Evolutionary conservation across 2,797 vertebrate species (phyloP), one percentile per base, ranked within the genome.

Genomic region (Poliocrania exsul): DNA sequence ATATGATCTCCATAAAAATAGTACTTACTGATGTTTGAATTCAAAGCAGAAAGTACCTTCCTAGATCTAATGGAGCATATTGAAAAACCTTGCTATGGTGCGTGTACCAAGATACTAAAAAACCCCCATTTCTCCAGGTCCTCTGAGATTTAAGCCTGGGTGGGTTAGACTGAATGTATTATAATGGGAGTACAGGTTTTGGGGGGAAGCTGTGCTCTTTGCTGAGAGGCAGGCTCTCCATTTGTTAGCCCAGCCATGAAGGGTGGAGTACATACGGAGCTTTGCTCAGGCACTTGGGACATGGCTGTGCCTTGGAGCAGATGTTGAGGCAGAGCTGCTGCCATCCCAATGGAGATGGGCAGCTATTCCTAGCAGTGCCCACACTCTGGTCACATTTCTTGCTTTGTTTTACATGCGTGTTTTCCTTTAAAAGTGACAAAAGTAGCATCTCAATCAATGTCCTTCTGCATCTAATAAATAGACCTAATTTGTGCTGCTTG

Each of bases 361-460:
- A 1, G 65, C 3, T 19, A 12, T 81, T 75, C 60, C 81, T 44
- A 56, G 44, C 8, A 5, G 19, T 54, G 56, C 33, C 67, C 35
- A 38, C 3, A 4, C 57, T 62, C 64, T 62, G 49, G 40, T 93
- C 50, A 10, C 5, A 3, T 75, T 64, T 92, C 61, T 81, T 3
- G 0, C 46, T 85, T 82, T 69, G 29, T 64, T 88, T 82, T 82
- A 65, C 38, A 11, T 10, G 3, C 21, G 33, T 71, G n/a, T 69
- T 91, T 89, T 70, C 57, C 16, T 89, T 71, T 74, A 72, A 91
- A 86, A 93, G 58, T 2, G 8, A 29, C 25, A 91, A 92, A 91
- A 95, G 42, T 53, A 83, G 12, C 42, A 37, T 78, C 24, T 26
- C 16, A 35, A 28, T 81, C 81, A 64, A 14, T 42, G 49, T 35